Conservation (phyloP, 2,113 vertebrate species). For the Crocuta crocuta region DNA sequence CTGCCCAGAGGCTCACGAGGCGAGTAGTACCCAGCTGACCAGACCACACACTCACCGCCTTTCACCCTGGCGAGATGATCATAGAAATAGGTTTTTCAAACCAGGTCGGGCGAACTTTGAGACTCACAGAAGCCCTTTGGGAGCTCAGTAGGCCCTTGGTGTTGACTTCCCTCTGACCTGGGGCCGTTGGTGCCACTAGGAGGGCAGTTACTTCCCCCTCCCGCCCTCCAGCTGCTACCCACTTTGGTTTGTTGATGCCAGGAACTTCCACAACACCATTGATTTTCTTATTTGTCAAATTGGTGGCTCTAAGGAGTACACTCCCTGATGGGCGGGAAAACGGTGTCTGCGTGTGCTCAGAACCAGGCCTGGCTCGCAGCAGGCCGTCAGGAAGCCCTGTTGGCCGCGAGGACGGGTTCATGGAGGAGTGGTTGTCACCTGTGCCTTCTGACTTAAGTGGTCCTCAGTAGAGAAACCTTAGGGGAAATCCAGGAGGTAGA, state of each 20-base stretch:
- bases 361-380: neutral
- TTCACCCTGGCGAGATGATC: neutral
- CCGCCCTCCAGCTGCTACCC: too few relatives aligned
- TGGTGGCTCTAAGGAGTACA: neutral
- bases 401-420: neutral
- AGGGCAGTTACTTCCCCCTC: neutral
- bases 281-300: neutral
- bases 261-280: neutral
- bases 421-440: neutral
- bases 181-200: neutral
- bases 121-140: neutral
- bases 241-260: neutral
- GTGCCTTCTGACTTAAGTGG: neutral
- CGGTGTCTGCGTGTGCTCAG: neutral
- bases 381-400: neutral
- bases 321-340: neutral
- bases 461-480: neutral
- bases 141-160: neutral
- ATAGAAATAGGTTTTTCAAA: neutral
- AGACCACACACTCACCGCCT: neutral
- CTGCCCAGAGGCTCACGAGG: neutral
- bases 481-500: constrained; percentile 10
- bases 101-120: neutral
- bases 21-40: neutral
- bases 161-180: neutral